phyloP scores from a whole-genome alignment of 2,888 invertebrate species.

The Lasiommata megera region DNA sequence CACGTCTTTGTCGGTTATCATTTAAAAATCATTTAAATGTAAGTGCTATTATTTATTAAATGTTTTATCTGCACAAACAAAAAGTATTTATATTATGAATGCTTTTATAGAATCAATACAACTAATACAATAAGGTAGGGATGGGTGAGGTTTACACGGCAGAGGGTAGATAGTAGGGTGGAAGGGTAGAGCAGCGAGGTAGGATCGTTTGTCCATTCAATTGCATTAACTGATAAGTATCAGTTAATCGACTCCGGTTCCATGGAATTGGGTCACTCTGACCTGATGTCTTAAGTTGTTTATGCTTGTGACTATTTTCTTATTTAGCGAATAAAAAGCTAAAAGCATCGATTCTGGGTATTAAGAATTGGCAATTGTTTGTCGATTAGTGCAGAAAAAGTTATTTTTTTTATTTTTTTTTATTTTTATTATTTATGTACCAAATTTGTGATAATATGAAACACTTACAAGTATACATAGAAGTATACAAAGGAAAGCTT shows the following conservation, averaged over 20 bases:
- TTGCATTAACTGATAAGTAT: constrained; percentile 30
- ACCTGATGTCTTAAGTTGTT: constrained; percentile 8
- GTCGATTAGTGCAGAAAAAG: too few relatives aligned
- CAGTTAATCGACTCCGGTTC: constrained; percentile 15
- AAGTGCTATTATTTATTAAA: too few relatives aligned
- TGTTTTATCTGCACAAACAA: neutral
- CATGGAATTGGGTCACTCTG: constrained; percentile 11
- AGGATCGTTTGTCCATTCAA: constrained; percentile 27
- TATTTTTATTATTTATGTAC: too few relatives aligned
- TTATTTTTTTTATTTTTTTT: too few relatives aligned
- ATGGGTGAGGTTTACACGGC: neutral
- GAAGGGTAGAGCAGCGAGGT: neutral
- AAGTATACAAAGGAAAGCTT: too few relatives aligned
- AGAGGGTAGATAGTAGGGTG: neutral
- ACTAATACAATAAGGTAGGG: neutral
- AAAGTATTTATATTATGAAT: neutral
- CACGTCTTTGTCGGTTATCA: too few relatives aligned
- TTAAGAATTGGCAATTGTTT: too few relatives aligned
- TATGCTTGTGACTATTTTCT: neutral
- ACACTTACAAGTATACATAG: too few relatives aligned
- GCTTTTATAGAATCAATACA: neutral
- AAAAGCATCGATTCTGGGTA: too few relatives aligned
- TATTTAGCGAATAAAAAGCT: too few relatives aligned
- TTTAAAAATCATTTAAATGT: too few relatives aligned
- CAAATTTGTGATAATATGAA: too few relatives aligned